phyloP scores from a whole-genome alignment of 2,797 vertebrate species.

The Iguana delicatissima region DNA sequence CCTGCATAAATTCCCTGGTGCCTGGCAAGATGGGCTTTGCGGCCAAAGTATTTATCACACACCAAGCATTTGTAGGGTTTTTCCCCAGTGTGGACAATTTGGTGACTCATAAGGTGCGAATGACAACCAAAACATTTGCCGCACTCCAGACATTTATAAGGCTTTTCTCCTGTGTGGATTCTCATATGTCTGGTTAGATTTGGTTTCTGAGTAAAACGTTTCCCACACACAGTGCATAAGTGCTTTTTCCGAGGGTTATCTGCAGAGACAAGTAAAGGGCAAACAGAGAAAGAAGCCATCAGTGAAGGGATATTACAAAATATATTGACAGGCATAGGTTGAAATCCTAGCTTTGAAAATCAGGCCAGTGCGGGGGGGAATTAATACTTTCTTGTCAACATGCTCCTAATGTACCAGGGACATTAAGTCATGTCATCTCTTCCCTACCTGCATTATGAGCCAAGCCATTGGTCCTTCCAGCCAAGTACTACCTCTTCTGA shows the following conservation, averaged over 20 bases:
- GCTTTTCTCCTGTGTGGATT: slow-evolving; percentile 36
- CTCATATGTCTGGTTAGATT: slow-evolving; percentile 21
- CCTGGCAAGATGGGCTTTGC: slow-evolving; percentile 30
- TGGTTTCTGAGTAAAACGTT: slow-evolving; percentile 38
- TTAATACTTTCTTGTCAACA: too few species aligned
- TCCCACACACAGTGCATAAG: slow-evolving; percentile 28
- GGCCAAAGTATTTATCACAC: slow-evolving; percentile 38
- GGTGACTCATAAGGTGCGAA: slow-evolving; percentile 50
- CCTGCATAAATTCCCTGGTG: slow-evolving; percentile 41
- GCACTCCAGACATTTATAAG: slow-evolving; percentile 45
- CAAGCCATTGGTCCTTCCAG: background rate
- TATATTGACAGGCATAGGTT: background rate
- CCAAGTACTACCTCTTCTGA: background rate
- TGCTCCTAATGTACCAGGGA: background rate
- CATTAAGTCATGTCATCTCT: background rate
- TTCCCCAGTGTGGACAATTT: slow-evolving; percentile 35
- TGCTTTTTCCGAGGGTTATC: slow-evolving; percentile 26
- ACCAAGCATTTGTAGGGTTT: slow-evolving; percentile 41
- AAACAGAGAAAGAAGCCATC: background rate
- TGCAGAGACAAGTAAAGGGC: background rate
- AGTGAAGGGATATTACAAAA: background rate
- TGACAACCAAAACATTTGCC: slow-evolving; percentile 53
- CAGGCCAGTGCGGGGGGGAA: too few species aligned
- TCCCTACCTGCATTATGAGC: background rate
- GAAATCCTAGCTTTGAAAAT: background rate